Percentiles rank a stretch among this genome's conserved stretches.
These are phyloP conservation scores for Poecilia wingei DNA, from an alignment of 2,797 vertebrate genomes.

Conservation along the genomic window DNA sequence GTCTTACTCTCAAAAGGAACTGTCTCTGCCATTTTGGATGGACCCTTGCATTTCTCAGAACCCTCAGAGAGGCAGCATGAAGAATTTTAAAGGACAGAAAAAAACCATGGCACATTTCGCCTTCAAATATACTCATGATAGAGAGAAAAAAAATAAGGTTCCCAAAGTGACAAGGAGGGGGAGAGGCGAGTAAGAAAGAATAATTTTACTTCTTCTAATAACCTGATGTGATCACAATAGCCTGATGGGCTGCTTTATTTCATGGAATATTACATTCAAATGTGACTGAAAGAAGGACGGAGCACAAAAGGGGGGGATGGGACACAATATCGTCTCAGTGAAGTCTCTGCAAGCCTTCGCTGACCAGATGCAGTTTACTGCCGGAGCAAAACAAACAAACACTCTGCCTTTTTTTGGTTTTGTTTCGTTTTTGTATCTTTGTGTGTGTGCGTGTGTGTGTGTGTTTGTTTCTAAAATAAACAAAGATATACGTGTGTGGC, in stretches of 20 bases:
- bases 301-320: constrained; percentile 66
- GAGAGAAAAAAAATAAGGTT: constrained; percentile 46
- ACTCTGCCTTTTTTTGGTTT: constrained; percentile 30
- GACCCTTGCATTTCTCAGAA: constrained; percentile 89
- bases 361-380: constrained; percentile 37
- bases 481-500: background rate
- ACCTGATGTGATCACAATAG: constrained; percentile 96
- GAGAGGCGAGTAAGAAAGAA: constrained; percentile 80
- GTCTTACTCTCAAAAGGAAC: constrained; percentile 84
- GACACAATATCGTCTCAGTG: constrained; percentile 39
- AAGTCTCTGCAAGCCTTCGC: constrained; percentile 41
- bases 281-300: constrained; percentile 91
- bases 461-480: background rate
- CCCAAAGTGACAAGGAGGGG: constrained; percentile 66
- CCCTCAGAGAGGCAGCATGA: constrained; percentile 74
- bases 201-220: constrained; percentile 97
- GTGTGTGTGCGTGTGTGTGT: background rate
- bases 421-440: background rate
- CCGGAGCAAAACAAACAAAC: constrained; percentile 65
- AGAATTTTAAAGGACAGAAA: constrained; percentile 56
- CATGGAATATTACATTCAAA: constrained; percentile 99
- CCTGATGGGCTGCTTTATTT: constrained; percentile 90
- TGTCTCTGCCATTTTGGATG: constrained; percentile 86
- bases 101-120: constrained; percentile 83
- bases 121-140: constrained; percentile 84